A percentile compares a stretch with the other conserved stretches of the same genome.
Evolutionary conservation across 1,140 invertebrate species (phyloP).

Genomic region (Panagrolaimus sp.): DNA sequence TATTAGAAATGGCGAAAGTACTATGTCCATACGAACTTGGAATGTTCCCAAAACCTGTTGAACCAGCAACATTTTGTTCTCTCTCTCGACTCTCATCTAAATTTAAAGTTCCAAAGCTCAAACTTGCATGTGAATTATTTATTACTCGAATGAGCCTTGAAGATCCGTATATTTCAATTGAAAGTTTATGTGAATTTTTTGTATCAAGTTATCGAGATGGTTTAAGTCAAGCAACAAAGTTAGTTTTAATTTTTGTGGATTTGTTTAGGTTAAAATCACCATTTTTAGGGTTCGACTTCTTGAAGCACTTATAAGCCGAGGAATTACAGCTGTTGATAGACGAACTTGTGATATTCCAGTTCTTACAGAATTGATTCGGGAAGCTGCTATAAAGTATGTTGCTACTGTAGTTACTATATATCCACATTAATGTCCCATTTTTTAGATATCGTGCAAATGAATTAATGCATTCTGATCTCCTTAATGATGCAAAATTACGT

Average conservation of each 20-base stretch:
- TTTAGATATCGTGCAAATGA: too few species aligned
- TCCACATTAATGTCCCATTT: too few species aligned
- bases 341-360: background rate
- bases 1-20: background rate
- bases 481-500: background rate
- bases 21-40: slow-evolving; percentile 4
- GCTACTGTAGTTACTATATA: too few species aligned
- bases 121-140: background rate
- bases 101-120: background rate
- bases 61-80: background rate
- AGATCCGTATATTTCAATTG: background rate
- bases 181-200: background rate
- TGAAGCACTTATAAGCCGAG: background rate
- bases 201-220: background rate
- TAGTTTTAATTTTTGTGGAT: too few species aligned
- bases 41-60: background rate
- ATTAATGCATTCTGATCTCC: background rate
- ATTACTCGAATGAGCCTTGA: background rate
- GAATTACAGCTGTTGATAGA: background rate
- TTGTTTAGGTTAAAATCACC: too few species aligned
- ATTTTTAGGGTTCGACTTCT: background rate
- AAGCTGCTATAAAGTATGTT: background rate
- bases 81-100: background rate
- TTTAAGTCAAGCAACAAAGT: background rate
- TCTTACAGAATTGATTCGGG: background rate